Base-by-base conservation (phyloP, 35 echinoderm and acorn worm species). In the Anneissia japonica region DNA sequence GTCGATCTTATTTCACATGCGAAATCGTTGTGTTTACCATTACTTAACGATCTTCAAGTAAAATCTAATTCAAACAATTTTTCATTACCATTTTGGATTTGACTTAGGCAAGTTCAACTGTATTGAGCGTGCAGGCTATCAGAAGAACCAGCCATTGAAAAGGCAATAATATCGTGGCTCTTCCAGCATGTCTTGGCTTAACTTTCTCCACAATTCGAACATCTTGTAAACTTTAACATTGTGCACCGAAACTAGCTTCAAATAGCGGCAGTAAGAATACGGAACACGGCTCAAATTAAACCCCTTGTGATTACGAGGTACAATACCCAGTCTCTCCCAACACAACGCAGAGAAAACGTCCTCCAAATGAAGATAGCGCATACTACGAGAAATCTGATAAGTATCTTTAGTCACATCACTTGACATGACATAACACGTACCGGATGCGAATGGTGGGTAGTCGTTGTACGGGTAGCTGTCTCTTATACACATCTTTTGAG, bases 361-460 rank as follows among this genome's bases (percentile, higher is more conserved):
- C n/a, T 81, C 79, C 37, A 36, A 39, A 39, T 39, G 35, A 30
- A 81, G 79, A n/a, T 81, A 81, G n/a, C 36, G 32, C 9, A 39
- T 30, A 36, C 38, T 35, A 10, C 17, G 79, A 3, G 79, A 81
- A 11, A 81, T 26, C 23, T 39, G 10, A 39, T 81, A 81, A 0
- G 38, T 39, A n/a, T 30, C 36, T 37, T 11, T 4, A 38, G 32
- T 34, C 0, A 51, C 55, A 85, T 99, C 92, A 7, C 72, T 83
- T n/a, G 96, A 99, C 55, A 99, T 89, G 39, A 99, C 19, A 74
- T 94, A 93, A 4, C 82, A 82, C 32, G 83, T 83, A 35, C 96
- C 96, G 28, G 83, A 77, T 6, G 86, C 39, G 73, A 91, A 99
- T 9, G 92, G 92, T 13, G 96, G 96, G 80, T 92, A 99, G 16